Conservation (phyloP, 2,797 vertebrate species). For the Clarias platycephalus region DNA sequence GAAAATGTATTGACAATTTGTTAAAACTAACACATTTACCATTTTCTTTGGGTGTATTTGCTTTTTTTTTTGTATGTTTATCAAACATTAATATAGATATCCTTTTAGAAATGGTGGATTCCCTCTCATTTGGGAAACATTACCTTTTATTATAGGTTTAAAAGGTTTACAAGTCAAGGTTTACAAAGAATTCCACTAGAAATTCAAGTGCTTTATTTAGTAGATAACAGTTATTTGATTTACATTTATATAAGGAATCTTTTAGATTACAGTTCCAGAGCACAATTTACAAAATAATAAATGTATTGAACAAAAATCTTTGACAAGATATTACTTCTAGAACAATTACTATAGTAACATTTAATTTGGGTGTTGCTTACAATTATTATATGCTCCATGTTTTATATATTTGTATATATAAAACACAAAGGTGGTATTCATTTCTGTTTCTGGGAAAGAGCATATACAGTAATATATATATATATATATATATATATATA, state of each 20-base stretch:
- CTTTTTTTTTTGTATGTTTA: background rate
- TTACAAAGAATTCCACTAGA: background rate
- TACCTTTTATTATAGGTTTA: background rate
- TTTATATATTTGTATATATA: too few species aligned
- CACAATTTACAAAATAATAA: constrained; percentile 18
- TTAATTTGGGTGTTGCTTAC: constrained; percentile 3
- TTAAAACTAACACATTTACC: background rate
- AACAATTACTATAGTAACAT: background rate
- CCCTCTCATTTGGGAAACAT: background rate
- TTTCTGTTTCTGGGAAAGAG: too few species aligned
- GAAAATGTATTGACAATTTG: too few species aligned
- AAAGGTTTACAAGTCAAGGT: background rate
- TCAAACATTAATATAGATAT: background rate
- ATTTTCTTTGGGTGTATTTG: background rate
- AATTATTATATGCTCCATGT: constrained; percentile 15
- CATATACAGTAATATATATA: too few species aligned
- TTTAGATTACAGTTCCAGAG: background rate
- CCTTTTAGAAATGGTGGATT: background rate
- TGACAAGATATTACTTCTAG: constrained; percentile 12
- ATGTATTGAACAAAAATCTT: constrained; percentile 30
- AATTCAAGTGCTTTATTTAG: background rate
- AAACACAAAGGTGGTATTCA: too few species aligned
- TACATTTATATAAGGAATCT: background rate
- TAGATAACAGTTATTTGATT: background rate
- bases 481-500: constrained; percentile 15